Conservation (phyloP, 2,888 invertebrate species). For the Rotaria socialis region DNA sequence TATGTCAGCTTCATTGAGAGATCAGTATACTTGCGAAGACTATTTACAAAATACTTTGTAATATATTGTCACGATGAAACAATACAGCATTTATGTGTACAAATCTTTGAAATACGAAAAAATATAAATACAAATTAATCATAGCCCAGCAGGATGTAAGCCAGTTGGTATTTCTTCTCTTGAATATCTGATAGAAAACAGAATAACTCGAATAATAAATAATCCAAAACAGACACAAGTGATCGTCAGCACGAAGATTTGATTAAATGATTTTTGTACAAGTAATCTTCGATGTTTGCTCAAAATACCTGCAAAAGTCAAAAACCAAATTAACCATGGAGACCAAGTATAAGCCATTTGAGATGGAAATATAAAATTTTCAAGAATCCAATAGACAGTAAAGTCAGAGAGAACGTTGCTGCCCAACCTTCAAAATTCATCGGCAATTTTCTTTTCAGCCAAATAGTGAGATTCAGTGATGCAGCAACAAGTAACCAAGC, state of each 20-base stretch:
- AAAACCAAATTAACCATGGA: not conserved
- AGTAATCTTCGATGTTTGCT: not conserved
- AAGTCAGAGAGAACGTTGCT: not conserved
- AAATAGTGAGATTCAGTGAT: not conserved
- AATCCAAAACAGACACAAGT: not conserved
- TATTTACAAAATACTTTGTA: too few species aligned
- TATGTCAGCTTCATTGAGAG: too few species aligned
- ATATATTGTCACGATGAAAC: too few species aligned
- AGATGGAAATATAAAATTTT: not conserved
- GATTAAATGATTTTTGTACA: not conserved
- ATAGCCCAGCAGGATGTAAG: not conserved
- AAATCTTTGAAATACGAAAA: not conserved
- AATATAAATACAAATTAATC: not conserved
- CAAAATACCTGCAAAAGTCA: not conserved
- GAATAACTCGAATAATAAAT: not conserved
- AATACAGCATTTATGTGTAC: too few species aligned
- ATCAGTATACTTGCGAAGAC: too few species aligned
- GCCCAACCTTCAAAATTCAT: not conserved
- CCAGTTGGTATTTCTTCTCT: not conserved
- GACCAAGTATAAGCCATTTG: constrained; percentile 18
- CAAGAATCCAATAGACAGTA: not conserved
- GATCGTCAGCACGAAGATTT: not conserved
- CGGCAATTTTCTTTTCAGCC: not conserved
- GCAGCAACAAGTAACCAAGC: not conserved
- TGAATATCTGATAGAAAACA: not conserved